Evolutionary conservation across 2,888 invertebrate species (phyloP).

Genomic region (Xestia c-nigrum): DNA sequence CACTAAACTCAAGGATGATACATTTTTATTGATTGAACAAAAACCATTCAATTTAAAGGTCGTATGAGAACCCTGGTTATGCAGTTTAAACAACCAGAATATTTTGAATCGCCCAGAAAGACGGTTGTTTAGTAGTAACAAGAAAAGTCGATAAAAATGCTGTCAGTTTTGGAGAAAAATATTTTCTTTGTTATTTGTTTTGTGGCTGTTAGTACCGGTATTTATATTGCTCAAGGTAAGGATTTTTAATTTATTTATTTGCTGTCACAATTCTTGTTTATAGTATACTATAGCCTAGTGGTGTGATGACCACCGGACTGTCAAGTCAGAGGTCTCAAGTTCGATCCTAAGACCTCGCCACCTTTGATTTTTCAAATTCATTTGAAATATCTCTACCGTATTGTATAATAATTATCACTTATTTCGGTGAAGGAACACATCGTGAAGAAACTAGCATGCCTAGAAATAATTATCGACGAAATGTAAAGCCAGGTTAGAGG

Average conservation of each 20-base stretch:
- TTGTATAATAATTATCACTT: no score
- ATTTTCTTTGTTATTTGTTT: conserved; percentile 69
- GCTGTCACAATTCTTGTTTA: background rate
- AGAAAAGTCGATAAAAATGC: conserved; percentile 56
- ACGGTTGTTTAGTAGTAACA: conserved; percentile 58
- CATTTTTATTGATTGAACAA: conserved; percentile 77
- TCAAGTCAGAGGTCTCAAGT: no score
- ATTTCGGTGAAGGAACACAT: no score
- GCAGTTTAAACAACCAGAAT: conserved; percentile 65
- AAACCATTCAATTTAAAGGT: conserved; percentile 76
- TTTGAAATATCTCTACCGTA: no score
- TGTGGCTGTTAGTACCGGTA: conserved; percentile 69
- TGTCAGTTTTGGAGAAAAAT: conserved; percentile 57
- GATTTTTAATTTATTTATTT: background rate
- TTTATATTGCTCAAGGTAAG: conserved; percentile 83
- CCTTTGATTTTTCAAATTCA: no score
- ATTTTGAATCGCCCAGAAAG: conserved; percentile 50
- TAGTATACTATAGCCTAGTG: no score
- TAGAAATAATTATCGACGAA: no score
- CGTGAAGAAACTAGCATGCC: no score
- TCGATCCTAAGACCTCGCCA: no score
- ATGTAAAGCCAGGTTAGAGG: no score
- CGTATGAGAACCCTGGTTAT: conserved; percentile 69
- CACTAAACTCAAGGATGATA: conserved; percentile 84
- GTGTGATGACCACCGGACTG: no score